A percentile compares a stretch with the other conserved stretches of the same genome.
Evolutionary conservation across 2,113 vertebrate species (phyloP).

Genomic region (Semnornis frantzii): DNA sequence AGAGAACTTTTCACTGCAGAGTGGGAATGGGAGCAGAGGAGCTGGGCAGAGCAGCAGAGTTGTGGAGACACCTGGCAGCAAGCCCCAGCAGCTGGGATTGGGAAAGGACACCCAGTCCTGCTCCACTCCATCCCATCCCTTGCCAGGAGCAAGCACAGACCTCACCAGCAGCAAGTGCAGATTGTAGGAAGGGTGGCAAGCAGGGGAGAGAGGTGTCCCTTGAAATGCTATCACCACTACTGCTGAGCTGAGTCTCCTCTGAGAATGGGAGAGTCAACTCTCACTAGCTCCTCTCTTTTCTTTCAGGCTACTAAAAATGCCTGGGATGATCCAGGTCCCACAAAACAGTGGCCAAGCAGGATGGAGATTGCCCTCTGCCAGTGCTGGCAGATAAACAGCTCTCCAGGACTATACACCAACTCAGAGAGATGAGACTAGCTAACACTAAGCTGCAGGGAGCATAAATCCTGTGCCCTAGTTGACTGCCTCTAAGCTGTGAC

Average conservation of each 20-base stretch:
- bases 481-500: neutral
- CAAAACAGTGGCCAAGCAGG: neutral
- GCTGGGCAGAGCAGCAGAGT: neutral
- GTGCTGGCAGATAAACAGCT: neutral
- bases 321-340: neutral
- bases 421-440: neutral
- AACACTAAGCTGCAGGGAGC: neutral
- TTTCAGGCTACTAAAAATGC: neutral
- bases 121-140: neutral
- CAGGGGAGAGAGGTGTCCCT: neutral
- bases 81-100: fast-evolving
- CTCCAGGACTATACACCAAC: neutral
- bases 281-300: neutral
- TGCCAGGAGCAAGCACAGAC: neutral
- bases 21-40: neutral
- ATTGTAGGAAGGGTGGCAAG: neutral
- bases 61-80: neutral
- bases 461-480: neutral
- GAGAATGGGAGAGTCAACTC: neutral
- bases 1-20: neutral
- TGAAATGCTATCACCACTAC: neutral
- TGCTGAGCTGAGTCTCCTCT: neutral
- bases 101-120: neutral
- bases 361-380: neutral
- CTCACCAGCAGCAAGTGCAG: neutral